Base-by-base conservation (phyloP, 2,888 invertebrate genomes). In the Idaea biselata region DNA sequence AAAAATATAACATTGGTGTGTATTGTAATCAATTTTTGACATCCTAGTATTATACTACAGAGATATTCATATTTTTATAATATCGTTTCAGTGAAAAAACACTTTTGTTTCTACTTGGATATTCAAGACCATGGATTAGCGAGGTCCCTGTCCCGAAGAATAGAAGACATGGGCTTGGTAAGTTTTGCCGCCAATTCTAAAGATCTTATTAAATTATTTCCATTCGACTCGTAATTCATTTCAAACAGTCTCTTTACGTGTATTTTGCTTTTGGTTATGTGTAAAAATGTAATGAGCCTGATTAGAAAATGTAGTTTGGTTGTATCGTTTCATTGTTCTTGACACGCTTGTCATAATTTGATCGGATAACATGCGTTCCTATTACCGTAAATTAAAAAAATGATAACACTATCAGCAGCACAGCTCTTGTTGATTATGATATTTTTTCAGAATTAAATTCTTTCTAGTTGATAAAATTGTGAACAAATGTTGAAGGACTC, bases 31-130 rank as follows among this genome's bases (percentile, higher is more conserved):
- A 73, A 68, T 64, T 70, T 69, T 73, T 74, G 72, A 73, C 74
- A 74, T 74, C 76, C 72, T 71, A 74, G 58, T 33, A 59, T 61
- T 53, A 69, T 64, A 65, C 58, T 60, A 58, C 63, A 17, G 33
- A 44, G 7, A 32, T 66, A 61, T 68, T 32, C 66, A 63, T 57
- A 60, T 60, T 44, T 63, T 71, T 70, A 64, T 63, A 70, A 61
- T 71, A 68, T 88, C 59, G 61, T 71, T 88, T 63, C 89, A 92
- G 92, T 90, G 69, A 83, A 96, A 82, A 93, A 93, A 76, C 94
- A 94, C 84, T 95, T 95, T 80, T 94, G 94, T 82, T 96, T 96
- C 91, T 96, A 96, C 86, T 93, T 96, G 93, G 96, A 96, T 82
- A 94, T 96, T 76, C 95, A 95, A 89, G 96, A 95, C 78, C 94